Base-by-base conservation (phyloP, 2,797 vertebrate genomes). In the Aythya fuligula region DNA sequence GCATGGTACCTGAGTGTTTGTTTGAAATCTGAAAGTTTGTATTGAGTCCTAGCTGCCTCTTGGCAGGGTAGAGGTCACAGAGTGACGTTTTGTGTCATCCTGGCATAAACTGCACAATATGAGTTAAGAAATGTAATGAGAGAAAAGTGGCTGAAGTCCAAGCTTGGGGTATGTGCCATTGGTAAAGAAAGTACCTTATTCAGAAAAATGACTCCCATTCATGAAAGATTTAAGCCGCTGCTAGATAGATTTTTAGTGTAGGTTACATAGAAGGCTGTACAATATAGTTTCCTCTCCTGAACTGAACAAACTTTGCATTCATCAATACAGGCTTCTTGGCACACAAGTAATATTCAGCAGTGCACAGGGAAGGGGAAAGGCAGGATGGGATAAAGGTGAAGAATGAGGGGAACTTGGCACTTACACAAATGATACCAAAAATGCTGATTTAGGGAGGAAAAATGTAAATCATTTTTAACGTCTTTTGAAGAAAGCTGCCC, bases 401-500 rank as follows among this genome's bases (percentile, higher is more conserved):
- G 86, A 94, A 86, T 79, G 87, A 95, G 60, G 22, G 64, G 61
- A 89, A 90, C 82, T 76, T 90, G 92, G 85, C 90, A 65, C 62
- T 32, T 87, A 79, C 58, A 89, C 95, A 96, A 93, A 90, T 56
- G 49, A 77, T 93, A 69, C 43, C 16, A 86, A 93, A 91, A 96
- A 78, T 54, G 94, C 89, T 95, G 86, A 95, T 95, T 96, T 96
- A 94, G 67, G 85, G 72, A 94, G 76, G 91, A 97, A 89, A 90
- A 84, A 83, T 83, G 90, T 60, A 93, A 87, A 92, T 95, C 0
- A 51, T 69, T 97, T 96, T 74, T 49, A 54, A 57, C 38, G 38
- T 74, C 93, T 96, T 96, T 93, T 95, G 84, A 95, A 93, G 80
- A 86, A 87, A 71, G 84, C 72, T 93, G 69, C 74, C 82, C 88